These are phyloP conservation scores for Psittacula echo DNA, from an alignment of 2,797 vertebrate species.

Conservation along the genomic window DNA sequence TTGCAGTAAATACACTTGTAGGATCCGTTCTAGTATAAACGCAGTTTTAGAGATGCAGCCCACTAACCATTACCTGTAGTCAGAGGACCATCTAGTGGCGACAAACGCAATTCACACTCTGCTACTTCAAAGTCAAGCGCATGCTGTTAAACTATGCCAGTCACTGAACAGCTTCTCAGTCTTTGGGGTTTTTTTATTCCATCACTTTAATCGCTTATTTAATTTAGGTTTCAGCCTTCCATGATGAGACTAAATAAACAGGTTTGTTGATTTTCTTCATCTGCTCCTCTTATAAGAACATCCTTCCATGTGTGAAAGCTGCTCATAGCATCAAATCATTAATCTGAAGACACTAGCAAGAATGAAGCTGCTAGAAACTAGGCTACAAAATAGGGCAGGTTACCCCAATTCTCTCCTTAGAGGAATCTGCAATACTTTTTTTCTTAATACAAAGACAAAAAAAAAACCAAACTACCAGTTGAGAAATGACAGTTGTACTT, in stretches of 20 bases:
- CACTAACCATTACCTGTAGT: not conserved
- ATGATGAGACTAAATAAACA: not conserved
- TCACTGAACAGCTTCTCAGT: not conserved
- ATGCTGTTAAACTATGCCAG: not conserved
- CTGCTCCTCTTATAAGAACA: not conserved
- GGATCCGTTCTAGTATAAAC: not conserved
- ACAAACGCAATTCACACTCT: not conserved
- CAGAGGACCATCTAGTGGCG: slow-evolving; percentile 55
- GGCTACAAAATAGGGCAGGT: not conserved
- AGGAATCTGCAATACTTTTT: not conserved
- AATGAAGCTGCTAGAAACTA: not conserved
- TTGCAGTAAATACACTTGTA: not conserved
- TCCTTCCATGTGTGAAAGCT: not conserved
- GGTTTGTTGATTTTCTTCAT: not conserved
- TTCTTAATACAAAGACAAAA: not conserved
- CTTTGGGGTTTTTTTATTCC: not conserved
- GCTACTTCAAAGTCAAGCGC: not conserved
- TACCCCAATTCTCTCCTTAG: not conserved
- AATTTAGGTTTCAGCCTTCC: not conserved
- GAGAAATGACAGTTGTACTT: not conserved
- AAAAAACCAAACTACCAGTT: not conserved
- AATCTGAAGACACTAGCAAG: not conserved
- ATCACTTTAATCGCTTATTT: not conserved
- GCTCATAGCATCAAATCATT: not conserved
- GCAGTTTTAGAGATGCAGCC: not conserved